Percentiles rank a stretch among this genome's conserved stretches.
Evolutionary conservation across 2,797 vertebrate species (phyloP).

Genomic region (Amblyraja radiata): DNA sequence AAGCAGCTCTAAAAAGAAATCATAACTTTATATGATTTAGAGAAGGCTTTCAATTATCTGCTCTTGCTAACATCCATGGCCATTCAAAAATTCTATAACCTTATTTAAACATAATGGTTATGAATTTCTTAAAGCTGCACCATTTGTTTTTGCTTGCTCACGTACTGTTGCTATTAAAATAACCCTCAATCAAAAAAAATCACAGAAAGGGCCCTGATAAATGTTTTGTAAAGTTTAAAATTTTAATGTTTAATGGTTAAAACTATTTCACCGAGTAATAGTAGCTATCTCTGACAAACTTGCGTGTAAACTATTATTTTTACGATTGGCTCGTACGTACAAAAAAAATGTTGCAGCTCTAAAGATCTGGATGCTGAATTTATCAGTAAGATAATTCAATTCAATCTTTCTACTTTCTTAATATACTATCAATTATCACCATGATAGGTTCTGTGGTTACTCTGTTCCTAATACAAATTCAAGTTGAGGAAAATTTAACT

Average conservation of each 20-base stretch:
- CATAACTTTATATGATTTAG: slow-evolving; percentile 30
- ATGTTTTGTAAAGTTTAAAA: slow-evolving; percentile 14
- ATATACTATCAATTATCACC: slow-evolving; percentile 29
- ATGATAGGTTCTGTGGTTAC: slow-evolving; percentile 36
- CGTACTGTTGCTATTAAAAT: slow-evolving; percentile 27
- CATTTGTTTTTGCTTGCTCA: slow-evolving; percentile 33
- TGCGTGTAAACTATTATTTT: slow-evolving; percentile 31
- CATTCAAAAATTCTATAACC: slow-evolving; percentile 32
- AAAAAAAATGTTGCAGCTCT: slow-evolving; percentile 31
- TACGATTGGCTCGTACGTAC: neutral
- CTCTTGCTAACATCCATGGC: slow-evolving; percentile 22
- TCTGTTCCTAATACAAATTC: slow-evolving; percentile 15
- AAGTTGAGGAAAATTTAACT: slow-evolving; percentile 24
- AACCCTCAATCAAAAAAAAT: slow-evolving; percentile 7
- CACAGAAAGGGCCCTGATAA: neutral
- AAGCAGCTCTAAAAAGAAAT: slow-evolving; percentile 38
- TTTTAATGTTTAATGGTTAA: slow-evolving; percentile 28
- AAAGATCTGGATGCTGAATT: slow-evolving; percentile 32
- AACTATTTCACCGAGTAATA: slow-evolving; percentile 22
- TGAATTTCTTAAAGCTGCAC: slow-evolving; percentile 34
- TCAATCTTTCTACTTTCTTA: slow-evolving; percentile 35
- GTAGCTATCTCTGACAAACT: slow-evolving; percentile 12
- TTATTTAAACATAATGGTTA: slow-evolving; percentile 23
- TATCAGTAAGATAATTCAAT: slow-evolving; percentile 27
- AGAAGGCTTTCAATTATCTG: slow-evolving; percentile 34